Evolutionary conservation across 2,888 invertebrate species (phyloP), one percentile per base, ranked within the genome.

Genomic region (Atethmia centrago): DNA sequence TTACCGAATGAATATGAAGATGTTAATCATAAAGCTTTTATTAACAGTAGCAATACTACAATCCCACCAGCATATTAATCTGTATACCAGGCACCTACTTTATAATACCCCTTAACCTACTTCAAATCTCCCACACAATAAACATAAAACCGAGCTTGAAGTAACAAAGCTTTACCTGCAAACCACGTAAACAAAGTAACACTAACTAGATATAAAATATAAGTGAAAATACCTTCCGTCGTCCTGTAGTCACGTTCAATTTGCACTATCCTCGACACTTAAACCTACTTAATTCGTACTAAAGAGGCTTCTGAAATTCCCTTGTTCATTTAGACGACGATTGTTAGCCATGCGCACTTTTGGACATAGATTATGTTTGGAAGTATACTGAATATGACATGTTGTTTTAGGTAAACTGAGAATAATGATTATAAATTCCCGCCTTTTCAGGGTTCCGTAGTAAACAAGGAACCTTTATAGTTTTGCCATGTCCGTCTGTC

Each of bases 241-340:
- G 72, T 64, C 74, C 69, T 67, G 68, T 79, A 85, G 85, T 86
- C 88, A 88, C 86, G 87, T 88, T 81, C 87, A 91, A 92, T 91
- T 91, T 92, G 88, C 90, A 88, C 89, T 90, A 88, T 86, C 87
- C 88, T 82, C 85, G 83, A 87, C 89, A 89, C 88, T 91, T 90
- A 90, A 93, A 92, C 92, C 92, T 93, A 91, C 91, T 94, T 93
- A 93, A 94, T 94, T 92, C 90, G 88, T 87, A 90, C 91, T 92
- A 92, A 93, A 92, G 92, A 90, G 90, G 88, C 92, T 89, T 87
- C 88, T 87, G 88, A 90, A 92, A 90, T 90, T 90, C 90, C 89
- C 92, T 92, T 92, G 92, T 90, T 91, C 93, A 90, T 91, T 94
- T 92, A 90, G 91, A 92, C 89, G 89, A 90, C 91, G 87, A 90